phyloP scores from a whole-genome alignment of 1,140 invertebrate species.

The Ruditapes philippinarum region DNA sequence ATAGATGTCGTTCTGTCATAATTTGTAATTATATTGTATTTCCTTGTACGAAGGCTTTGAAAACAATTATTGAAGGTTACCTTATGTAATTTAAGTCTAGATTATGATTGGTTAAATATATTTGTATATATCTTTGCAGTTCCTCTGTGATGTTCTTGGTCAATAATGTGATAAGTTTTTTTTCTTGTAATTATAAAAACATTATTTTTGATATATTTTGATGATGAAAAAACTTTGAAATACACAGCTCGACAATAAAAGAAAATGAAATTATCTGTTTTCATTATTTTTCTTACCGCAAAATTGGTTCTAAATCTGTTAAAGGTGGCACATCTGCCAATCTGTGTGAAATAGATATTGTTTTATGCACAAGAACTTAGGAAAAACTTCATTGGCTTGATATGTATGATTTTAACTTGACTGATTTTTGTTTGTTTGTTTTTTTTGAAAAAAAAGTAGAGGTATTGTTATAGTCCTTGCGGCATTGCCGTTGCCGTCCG shows the following conservation, averaged over 20 bases:
- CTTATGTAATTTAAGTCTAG: neutral
- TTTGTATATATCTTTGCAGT: neutral
- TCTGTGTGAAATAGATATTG: too few species aligned
- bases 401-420: too few species aligned
- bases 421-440: too few species aligned
- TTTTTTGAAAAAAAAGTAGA: too few species aligned
- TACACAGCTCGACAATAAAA: neutral
- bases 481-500: too few species aligned
- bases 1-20: neutral
- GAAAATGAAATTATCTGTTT: neutral
- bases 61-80: neutral
- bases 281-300: too few species aligned
- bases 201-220: conserved; percentile 20
- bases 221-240: neutral
- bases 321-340: too few species aligned
- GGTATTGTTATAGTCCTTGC: too few species aligned
- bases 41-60: neutral
- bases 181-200: neutral
- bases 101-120: neutral
- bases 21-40: neutral
- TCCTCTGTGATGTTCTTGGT: neutral
- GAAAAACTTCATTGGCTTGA: too few species aligned
- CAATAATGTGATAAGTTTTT: neutral
- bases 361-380: too few species aligned
- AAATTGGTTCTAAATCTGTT: too few species aligned